phyloP scores from a whole-genome alignment of 35 echinoderm and acorn worm genomes.

The Chiridota heheva region DNA sequence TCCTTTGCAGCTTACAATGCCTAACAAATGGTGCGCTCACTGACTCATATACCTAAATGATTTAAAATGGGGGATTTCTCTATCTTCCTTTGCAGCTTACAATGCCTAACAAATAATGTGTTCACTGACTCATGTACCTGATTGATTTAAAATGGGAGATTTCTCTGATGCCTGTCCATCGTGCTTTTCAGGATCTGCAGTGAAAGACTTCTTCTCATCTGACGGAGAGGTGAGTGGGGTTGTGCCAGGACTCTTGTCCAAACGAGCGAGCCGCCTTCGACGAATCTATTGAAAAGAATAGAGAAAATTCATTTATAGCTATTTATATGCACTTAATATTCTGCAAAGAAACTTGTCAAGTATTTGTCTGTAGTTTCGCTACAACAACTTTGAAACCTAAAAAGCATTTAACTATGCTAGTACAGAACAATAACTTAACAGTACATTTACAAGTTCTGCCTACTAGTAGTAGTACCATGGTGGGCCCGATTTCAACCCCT shows the following conservation, averaged over 20 bases:
- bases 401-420: too few species aligned
- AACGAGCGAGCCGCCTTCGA: constrained; percentile 22
- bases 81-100: neutral
- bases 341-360: too few species aligned
- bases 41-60: neutral
- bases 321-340: too few species aligned
- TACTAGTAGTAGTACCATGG: too few species aligned
- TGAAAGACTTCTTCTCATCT: constrained; percentile 32
- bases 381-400: too few species aligned
- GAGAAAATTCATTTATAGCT: too few species aligned
- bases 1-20: neutral
- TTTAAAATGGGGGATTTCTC: neutral
- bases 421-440: too few species aligned
- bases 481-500: too few species aligned
- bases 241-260: constrained; percentile 20
- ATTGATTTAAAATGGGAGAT: neutral
- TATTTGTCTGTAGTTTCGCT: too few species aligned
- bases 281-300: neutral
- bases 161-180: neutral
- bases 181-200: neutral
- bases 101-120: neutral
- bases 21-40: neutral
- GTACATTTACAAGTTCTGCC: too few species aligned
- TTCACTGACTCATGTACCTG: neutral
- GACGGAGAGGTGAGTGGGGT: constrained; percentile 26